Evolutionary conservation across 1,140 invertebrate species (phyloP).

Genomic region (Cydia strobilella): DNA sequence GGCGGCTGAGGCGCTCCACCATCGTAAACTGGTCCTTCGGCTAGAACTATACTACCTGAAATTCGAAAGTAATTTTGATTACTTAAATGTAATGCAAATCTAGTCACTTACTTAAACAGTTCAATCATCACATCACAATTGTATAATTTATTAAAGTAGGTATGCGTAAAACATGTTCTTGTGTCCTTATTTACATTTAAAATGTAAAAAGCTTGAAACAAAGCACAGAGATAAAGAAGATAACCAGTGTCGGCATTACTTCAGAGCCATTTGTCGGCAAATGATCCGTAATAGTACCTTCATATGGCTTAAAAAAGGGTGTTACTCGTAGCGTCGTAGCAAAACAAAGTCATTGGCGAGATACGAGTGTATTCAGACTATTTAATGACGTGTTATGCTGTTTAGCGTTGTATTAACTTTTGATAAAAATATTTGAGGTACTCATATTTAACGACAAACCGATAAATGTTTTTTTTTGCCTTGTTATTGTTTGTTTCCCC

Average conservation of each 20-base stretch:
- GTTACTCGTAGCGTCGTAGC: too few relatives aligned
- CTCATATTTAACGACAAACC: too few relatives aligned
- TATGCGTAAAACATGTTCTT: background rate
- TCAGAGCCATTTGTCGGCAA: slow-evolving; percentile 68
- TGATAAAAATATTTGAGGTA: background rate
- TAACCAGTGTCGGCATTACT: slow-evolving; percentile 57
- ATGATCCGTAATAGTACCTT: slow-evolving; percentile 66
- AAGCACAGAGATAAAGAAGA: slow-evolving; percentile 52
- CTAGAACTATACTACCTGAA: slow-evolving; percentile 51
- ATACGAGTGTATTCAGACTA: slow-evolving; percentile 52
- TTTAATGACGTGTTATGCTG: slow-evolving; percentile 61
- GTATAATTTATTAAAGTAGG: too few relatives aligned
- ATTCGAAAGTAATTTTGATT: slow-evolving; percentile 34
- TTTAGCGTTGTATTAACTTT: slow-evolving; percentile 29
- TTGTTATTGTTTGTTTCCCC: too few relatives aligned
- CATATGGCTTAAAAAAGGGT: slow-evolving; percentile 54
- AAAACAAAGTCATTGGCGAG: slow-evolving; percentile 52
- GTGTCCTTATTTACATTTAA: slow-evolving; percentile 40
- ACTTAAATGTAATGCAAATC: background rate
- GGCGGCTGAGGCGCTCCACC: slow-evolving; percentile 42
- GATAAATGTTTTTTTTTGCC: too few relatives aligned
- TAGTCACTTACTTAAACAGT: background rate
- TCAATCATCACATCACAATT: background rate
- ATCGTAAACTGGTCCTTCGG: slow-evolving; percentile 52
- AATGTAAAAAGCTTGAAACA: slow-evolving; percentile 41